Conservation (phyloP, 2,113 vertebrate species). For the Nothobranchius kuhntae region DNA sequence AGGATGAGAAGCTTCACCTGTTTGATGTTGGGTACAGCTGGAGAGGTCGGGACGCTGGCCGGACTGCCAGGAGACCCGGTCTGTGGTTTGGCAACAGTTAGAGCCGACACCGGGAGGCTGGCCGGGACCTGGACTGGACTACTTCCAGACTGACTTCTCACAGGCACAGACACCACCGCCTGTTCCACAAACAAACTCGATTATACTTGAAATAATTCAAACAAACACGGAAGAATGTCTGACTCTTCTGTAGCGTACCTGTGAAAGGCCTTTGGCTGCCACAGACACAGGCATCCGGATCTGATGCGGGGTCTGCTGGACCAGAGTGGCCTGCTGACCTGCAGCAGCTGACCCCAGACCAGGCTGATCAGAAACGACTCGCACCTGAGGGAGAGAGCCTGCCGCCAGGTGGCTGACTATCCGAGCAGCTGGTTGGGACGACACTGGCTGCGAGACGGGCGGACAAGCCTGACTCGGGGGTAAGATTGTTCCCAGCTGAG, state of each 20-base stretch:
- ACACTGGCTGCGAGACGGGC: slow-evolving; percentile 74
- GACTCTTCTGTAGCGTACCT: slow-evolving; percentile 78
- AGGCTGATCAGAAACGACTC: slow-evolving; percentile 87
- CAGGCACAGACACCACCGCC: slow-evolving; percentile 88
- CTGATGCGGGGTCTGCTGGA: slow-evolving; percentile 85
- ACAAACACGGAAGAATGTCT: background rate
- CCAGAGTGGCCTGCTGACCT: slow-evolving; percentile 80
- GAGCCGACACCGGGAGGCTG: slow-evolving; percentile 81
- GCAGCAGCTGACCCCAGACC: slow-evolving; percentile 73
- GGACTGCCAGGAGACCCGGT: slow-evolving; percentile 83
- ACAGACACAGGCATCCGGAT: slow-evolving; percentile 88
- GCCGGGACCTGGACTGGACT: slow-evolving; percentile 82
- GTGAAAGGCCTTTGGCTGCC: slow-evolving; percentile 86
- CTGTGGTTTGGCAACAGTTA: slow-evolving; percentile 82
- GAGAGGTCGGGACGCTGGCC: slow-evolving; percentile 75
- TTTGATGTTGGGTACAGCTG: slow-evolving; percentile 90
- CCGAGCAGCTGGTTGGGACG: slow-evolving; percentile 78
- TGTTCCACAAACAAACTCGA: slow-evolving; percentile 41
- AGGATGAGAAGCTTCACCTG: slow-evolving; percentile 79
- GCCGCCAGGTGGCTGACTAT: slow-evolving; percentile 83
- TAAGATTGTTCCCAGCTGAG: slow-evolving; percentile 89
- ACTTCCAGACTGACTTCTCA: slow-evolving; percentile 81
- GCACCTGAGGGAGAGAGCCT: slow-evolving; percentile 87
- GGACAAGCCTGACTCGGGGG: slow-evolving; percentile 81
- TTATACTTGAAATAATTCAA: background rate